Evolutionary conservation across 2,888 invertebrate species (phyloP).

Genomic region (Callyntrura guangdongensis): DNA sequence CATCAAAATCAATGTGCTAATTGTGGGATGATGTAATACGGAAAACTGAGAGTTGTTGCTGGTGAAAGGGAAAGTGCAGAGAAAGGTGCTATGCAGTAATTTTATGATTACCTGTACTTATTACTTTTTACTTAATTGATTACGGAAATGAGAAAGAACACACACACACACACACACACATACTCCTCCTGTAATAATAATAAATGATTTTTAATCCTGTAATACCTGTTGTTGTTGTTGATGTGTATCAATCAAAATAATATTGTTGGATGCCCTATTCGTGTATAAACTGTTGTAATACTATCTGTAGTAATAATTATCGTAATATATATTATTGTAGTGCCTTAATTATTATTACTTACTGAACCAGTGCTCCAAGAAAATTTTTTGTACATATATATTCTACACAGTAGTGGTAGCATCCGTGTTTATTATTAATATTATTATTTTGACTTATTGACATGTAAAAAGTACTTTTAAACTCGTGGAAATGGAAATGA

Average conservation of each 20-base stretch:
- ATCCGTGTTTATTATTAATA: slow-evolving; percentile 35
- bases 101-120: slow-evolving; percentile 75
- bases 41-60: slow-evolving; percentile 14
- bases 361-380: slow-evolving; percentile 80
- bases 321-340: slow-evolving; percentile 70
- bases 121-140: slow-evolving; percentile 72
- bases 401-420: slow-evolving; percentile 50
- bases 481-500: neutral
- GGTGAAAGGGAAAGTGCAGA: slow-evolving; percentile 53
- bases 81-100: slow-evolving; percentile 75
- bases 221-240: slow-evolving; percentile 67
- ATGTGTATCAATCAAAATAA: slow-evolving; percentile 72
- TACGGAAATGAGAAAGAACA: slow-evolving; percentile 3
- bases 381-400: slow-evolving; percentile 69
- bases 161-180: neutral
- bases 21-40: slow-evolving; percentile 22
- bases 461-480: slow-evolving; percentile 44
- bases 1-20: slow-evolving; percentile 58
- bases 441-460: slow-evolving; percentile 50
- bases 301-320: slow-evolving; percentile 73
- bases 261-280: slow-evolving; percentile 69
- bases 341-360: slow-evolving; percentile 79
- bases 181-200: slow-evolving; percentile 70
- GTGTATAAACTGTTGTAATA: slow-evolving; percentile 62
- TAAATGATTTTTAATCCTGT: slow-evolving; percentile 68